Conservation (phyloP, 2,797 vertebrate species). For the Cyclura pinguis region DNA sequence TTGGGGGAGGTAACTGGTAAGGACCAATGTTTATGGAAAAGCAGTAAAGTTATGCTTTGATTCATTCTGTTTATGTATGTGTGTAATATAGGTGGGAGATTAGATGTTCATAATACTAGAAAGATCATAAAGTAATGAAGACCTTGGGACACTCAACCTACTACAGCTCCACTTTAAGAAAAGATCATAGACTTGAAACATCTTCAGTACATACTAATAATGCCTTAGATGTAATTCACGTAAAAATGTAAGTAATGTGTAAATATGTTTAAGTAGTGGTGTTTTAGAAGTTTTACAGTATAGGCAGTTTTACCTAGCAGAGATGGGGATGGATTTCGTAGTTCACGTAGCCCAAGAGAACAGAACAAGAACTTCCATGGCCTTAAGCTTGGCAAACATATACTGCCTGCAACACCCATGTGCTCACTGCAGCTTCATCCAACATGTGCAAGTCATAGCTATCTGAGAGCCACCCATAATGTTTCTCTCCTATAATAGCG, state of each 20-base stretch:
- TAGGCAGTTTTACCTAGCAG: not conserved
- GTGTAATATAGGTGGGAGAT: not conserved
- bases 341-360: not conserved
- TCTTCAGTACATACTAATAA: not conserved
- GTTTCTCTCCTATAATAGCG: not conserved
- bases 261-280: not conserved
- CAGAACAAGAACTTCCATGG: not conserved
- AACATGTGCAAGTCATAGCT: no score
- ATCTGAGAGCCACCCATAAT: no score
- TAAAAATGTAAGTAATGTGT: not conserved
- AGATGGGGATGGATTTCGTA: constrained; percentile 2
- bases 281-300: not conserved
- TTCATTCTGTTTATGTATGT: not conserved
- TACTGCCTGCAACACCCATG: not conserved
- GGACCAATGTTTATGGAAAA: not conserved
- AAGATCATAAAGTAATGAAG: not conserved
- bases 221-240: not conserved
- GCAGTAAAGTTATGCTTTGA: not conserved
- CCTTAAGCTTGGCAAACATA: not conserved
- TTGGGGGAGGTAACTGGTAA: not conserved
- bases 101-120: not conserved
- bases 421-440: not conserved
- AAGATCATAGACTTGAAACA: no score
- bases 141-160: not conserved
- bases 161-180: not conserved